phyloP scores from a whole-genome alignment of 2,888 invertebrate species.

The Napeogenes sylphis region DNA sequence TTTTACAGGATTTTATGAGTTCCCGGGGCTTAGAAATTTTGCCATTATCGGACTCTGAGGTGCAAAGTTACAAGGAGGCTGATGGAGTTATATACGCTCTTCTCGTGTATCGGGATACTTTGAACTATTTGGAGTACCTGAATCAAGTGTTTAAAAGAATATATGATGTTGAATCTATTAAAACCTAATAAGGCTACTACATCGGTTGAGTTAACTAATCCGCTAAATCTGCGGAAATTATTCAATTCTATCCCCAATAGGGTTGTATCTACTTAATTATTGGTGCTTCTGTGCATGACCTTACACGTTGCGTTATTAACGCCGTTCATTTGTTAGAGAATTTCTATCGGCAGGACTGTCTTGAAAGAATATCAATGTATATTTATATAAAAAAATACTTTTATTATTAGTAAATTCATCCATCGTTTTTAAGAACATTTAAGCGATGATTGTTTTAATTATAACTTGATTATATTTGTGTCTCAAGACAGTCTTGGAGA shows the following conservation, averaged over 20 bases:
- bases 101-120: conserved; percentile 61
- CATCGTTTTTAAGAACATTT: not conserved
- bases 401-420: conserved; percentile 1
- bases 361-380: conserved; percentile 8
- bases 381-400: conserved; percentile 2
- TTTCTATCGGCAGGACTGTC: conserved; percentile 12
- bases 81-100: conserved; percentile 46
- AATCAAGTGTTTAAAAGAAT: conserved; percentile 58
- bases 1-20: conserved; percentile 59
- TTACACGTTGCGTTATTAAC: conserved; percentile 28
- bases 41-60: conserved; percentile 51
- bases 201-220: conserved; percentile 40
- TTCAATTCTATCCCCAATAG: conserved; percentile 21
- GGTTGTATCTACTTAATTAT: conserved; percentile 35
- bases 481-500: conserved; percentile 20
- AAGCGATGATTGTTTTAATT: not conserved
- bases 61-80: conserved; percentile 47
- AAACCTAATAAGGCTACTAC: conserved; percentile 39
- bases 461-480: conserved; percentile 8
- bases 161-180: conserved; percentile 39
- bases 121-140: conserved; percentile 64
- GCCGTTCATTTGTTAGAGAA: conserved; percentile 18
- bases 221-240: conserved; percentile 36
- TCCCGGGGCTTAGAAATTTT: conserved; percentile 51
- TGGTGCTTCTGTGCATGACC: conserved; percentile 37